Evolutionary conservation across 2,113 vertebrate species (phyloP), one percentile per base, ranked within the genome.

Genomic region (Erythrocercus mccallii): DNA sequence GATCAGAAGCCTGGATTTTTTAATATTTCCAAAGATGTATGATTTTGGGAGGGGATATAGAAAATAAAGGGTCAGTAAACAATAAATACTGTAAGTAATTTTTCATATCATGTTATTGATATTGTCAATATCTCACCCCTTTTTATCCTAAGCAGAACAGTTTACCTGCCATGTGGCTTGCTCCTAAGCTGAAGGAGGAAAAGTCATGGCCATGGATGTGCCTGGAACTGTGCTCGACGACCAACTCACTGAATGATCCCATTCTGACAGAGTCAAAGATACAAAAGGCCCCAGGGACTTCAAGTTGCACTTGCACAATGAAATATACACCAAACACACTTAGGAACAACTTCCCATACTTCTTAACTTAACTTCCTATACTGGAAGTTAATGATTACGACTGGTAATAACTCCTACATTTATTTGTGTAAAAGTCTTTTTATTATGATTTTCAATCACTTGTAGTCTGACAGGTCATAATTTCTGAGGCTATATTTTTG

Each of bases 181-280:
- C 37, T 74, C 33, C 22, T 58, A 70, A 73, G 24, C 47, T 70
- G 54, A 76, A 88, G 47, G 9, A 54, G 27, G 25, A 37, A 37
- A 56, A 84, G n/a, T 24, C 58, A 47, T 0, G 1, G 28, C 35
- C 2, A 1, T 8, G 44, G 58, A 40, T 37, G n/a, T 74, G n/a
- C 38, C 15, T 2, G 3, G 40, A 69, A 40, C 28, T 37, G 15
- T 48, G 66, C 28, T 72, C 31, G n/a, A 28, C 0, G 0, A 40
- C 8, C 56, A 73, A 1, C 30, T 68, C 30, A 60, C 14, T 33
- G 79, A 82, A 45, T 20, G 28, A 4, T 72, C 28, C 30, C 42
- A 47, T 22, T n/a, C 28, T 76, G 58, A 30, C 40, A 69, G 24
- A 38, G 38, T 19, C 50, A 12, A 54, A 31, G 30, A 14, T 37